Percentiles rank a stretch among this genome's conserved stretches.
phyloP scores from a whole-genome alignment of 1,140 invertebrate genomes.

The Drosophila pseudoobscura region DNA sequence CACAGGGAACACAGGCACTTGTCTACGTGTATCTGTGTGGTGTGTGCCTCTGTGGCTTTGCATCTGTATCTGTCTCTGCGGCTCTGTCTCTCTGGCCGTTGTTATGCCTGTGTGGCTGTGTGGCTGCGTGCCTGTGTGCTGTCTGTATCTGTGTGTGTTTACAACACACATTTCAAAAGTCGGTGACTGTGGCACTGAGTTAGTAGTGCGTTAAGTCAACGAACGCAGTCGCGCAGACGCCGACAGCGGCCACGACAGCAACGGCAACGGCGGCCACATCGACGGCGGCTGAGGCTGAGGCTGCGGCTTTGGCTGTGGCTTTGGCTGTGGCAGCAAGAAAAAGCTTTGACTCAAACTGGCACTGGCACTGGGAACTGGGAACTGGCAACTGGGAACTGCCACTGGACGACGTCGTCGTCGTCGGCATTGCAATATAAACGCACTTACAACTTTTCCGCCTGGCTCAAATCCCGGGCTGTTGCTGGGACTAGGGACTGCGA shows the following conservation, averaged over 20 bases:
- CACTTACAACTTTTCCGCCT: conserved; percentile 16
- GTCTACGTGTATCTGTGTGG: too few species aligned
- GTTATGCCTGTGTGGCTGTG: conserved; percentile 3
- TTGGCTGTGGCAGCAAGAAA: conserved; percentile 15
- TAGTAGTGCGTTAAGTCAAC: conserved; percentile 82
- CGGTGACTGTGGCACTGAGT: conserved; percentile 80
- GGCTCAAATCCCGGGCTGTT: not conserved
- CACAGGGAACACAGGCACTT: conserved; percentile 36
- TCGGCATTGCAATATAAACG: conserved; percentile 23
- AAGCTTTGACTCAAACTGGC: conserved; percentile 29
- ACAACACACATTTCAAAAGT: conserved; percentile 82
- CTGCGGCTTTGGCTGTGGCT: conserved; percentile 8
- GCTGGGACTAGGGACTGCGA: too few species aligned
- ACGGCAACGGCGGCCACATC: conserved; percentile 12
- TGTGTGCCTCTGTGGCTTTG: not conserved
- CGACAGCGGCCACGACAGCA: conserved; percentile 37
- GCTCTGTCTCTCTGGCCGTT: conserved; percentile 8
- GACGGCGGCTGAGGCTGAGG: conserved; percentile 5
- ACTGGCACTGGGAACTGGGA: conserved; percentile 22
- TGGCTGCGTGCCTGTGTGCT: conserved; percentile 9
- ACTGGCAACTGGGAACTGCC: conserved; percentile 2
- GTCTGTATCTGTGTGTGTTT: conserved; percentile 39
- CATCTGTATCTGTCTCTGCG: conserved; percentile 5
- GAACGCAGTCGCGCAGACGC: conserved; percentile 77
- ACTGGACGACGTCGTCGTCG: conserved; percentile 3